phyloP scores from a whole-genome alignment of 1,140 invertebrate genomes.

The Megalopta genalis region DNA sequence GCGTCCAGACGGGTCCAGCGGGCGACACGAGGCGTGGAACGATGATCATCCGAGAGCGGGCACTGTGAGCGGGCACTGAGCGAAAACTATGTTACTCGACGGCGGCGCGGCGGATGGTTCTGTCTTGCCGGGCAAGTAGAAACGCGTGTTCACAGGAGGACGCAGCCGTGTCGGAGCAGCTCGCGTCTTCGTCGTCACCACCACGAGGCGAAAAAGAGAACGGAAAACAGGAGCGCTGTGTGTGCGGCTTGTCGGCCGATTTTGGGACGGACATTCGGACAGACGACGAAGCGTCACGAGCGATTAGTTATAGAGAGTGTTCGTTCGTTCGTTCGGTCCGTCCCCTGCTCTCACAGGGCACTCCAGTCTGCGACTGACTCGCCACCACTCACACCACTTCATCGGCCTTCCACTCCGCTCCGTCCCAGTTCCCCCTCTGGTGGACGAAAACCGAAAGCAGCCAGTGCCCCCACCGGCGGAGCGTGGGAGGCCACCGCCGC shows the following conservation, averaged over 20 bases:
- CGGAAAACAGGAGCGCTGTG: not conserved
- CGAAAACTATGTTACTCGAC: not conserved
- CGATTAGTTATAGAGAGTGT: slow-evolving; percentile 62
- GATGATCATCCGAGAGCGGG: not conserved
- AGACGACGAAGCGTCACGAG: slow-evolving; percentile 60
- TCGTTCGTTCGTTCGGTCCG: slow-evolving; percentile 72
- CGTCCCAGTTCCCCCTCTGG: slow-evolving; percentile 75
- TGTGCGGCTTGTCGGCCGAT: slow-evolving; percentile 15
- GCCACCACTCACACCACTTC: slow-evolving; percentile 79
- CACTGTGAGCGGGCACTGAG: not conserved
- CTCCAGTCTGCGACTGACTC: slow-evolving; percentile 81
- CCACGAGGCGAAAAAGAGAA: slow-evolving; percentile 18
- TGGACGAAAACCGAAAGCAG: slow-evolving; percentile 70
- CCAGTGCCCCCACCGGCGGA: slow-evolving; percentile 54
- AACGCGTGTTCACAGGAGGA: slow-evolving; percentile 2
- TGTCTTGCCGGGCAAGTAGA: not conserved
- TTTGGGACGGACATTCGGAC: slow-evolving; percentile 54
- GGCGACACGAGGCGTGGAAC: not conserved
- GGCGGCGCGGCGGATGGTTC: not conserved
- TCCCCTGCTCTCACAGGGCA: slow-evolving; percentile 79
- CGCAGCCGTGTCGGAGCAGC: not conserved
- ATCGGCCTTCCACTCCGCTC: slow-evolving; percentile 71
- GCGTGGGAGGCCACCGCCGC: slow-evolving; percentile 28
- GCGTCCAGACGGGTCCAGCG: not conserved
- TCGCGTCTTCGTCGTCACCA: slow-evolving; percentile 1